Conservation (phyloP, 2,797 vertebrate species). For the Mormyrus hasselquistii region DNA sequence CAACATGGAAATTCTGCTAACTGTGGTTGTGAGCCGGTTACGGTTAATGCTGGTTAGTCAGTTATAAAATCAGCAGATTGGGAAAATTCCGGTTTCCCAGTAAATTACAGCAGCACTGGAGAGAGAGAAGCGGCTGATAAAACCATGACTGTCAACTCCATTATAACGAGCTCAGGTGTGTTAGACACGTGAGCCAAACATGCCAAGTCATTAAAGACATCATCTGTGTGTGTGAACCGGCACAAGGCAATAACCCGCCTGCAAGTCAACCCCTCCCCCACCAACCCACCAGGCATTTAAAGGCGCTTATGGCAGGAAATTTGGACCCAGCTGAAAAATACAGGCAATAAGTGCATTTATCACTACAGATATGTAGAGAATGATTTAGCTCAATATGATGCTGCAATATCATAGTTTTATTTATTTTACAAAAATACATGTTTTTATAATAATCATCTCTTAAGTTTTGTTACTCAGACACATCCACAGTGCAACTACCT, state of each 20-base stretch:
- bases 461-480: not conserved
- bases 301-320: not conserved
- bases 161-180: not conserved
- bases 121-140: not conserved
- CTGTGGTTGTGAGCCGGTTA: not conserved
- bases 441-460: not conserved
- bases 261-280: not conserved
- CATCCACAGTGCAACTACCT: not conserved
- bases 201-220: not conserved
- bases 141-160: not conserved
- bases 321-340: not conserved
- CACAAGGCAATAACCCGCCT: not conserved
- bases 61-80: not conserved
- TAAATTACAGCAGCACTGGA: not conserved
- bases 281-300: not conserved
- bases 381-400: not conserved
- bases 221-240: not conserved
- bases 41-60: not conserved
- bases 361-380: not conserved
- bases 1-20: not conserved
- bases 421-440: not conserved
- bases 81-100: not conserved
- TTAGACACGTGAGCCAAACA: not conserved
- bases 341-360: not conserved
- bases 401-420: not conserved